Conservation (phyloP, 2,888 invertebrate species). For the Morinoia aosen region DNA sequence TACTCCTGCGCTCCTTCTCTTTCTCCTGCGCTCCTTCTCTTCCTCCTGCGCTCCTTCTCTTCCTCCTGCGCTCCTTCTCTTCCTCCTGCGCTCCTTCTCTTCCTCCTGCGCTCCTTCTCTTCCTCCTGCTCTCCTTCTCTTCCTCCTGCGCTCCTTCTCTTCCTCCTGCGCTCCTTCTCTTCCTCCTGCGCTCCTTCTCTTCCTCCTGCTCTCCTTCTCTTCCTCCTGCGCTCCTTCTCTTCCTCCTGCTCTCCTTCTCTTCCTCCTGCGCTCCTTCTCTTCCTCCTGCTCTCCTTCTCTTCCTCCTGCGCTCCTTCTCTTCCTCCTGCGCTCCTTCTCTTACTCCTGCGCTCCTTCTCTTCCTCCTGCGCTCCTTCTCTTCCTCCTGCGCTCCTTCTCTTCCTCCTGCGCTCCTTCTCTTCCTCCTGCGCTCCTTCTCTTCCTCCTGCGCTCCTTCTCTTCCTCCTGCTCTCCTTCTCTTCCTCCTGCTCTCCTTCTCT, state of each 20-base stretch:
- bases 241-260: background rate
- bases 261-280: background rate
- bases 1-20: too few relatives aligned
- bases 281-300: too few relatives aligned
- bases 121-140: background rate
- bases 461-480: too few relatives aligned
- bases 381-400: background rate
- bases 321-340: background rate
- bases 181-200: background rate
- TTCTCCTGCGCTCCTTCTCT: too few relatives aligned
- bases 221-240: background rate
- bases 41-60: background rate
- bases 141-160: too few relatives aligned
- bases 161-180: too few relatives aligned
- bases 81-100: background rate
- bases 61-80: background rate
- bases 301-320: too few relatives aligned
- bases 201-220: background rate
- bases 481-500: too few relatives aligned
- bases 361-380: background rate
- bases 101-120: background rate
- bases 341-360: background rate
- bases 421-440: too few relatives aligned
- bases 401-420: background rate
- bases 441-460: too few relatives aligned